Evolutionary conservation across 2,113 vertebrate species (phyloP).

Genomic region (Phalacrocorax brasilianus): DNA sequence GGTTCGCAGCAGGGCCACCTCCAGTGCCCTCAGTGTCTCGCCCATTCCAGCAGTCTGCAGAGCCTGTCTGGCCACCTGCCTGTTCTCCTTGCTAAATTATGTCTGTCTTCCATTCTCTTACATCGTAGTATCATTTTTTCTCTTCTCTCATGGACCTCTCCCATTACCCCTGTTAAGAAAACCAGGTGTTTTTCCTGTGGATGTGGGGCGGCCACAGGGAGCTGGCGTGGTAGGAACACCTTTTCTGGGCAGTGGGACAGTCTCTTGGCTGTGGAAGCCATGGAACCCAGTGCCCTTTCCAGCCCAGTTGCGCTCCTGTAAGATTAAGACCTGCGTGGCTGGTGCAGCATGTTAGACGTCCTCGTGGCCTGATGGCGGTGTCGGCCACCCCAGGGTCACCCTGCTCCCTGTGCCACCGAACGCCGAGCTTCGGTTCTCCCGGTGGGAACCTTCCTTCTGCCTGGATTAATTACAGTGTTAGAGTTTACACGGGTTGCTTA

Average conservation of each 20-base stretch:
- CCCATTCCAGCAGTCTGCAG: neutral
- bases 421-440: accelerated
- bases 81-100: neutral
- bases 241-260: too few relatives aligned
- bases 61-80: neutral
- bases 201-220: neutral
- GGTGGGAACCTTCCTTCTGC: neutral
- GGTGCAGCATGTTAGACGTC: neutral
- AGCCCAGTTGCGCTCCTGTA: neutral
- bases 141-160: neutral
- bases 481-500: neutral
- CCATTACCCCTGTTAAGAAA: neutral
- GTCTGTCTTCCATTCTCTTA: neutral
- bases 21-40: neutral
- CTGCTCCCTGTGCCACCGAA: neutral
- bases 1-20: neutral
- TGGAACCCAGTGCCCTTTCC: neutral
- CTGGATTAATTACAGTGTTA: neutral
- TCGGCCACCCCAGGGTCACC: accelerated
- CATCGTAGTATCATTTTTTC: neutral
- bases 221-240: neutral
- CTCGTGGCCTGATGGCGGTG: neutral
- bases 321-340: neutral
- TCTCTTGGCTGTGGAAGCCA: neutral
- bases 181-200: neutral